Evolutionary conservation across 2,888 invertebrate species (phyloP).

Genomic region (Pogonocherus hispidulus): DNA sequence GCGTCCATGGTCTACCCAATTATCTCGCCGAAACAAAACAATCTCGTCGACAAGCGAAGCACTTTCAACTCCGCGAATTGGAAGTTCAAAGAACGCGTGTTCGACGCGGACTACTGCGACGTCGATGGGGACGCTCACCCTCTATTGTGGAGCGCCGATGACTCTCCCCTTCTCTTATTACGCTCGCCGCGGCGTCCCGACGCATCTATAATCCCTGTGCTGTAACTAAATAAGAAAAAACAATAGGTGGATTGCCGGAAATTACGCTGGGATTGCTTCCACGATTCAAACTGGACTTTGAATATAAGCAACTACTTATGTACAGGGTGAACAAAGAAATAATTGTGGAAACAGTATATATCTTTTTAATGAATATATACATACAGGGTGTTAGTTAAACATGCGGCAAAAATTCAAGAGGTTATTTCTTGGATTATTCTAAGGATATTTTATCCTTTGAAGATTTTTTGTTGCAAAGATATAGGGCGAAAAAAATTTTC

Average conservation of each 20-base stretch:
- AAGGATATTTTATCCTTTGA: too few relatives aligned
- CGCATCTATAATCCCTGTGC: slow-evolving; percentile 34
- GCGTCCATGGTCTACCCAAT: not conserved
- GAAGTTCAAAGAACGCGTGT: slow-evolving; percentile 54
- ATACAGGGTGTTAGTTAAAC: too few relatives aligned
- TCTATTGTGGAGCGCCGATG: slow-evolving; percentile 39
- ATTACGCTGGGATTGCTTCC: slow-evolving; percentile 16
- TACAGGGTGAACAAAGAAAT: too few relatives aligned
- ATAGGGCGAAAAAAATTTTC: too few relatives aligned
- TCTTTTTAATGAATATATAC: too few relatives aligned
- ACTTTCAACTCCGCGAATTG: slow-evolving; percentile 28
- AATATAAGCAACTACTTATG: too few relatives aligned
- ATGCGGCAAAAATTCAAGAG: too few relatives aligned
- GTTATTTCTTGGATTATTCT: too few relatives aligned
- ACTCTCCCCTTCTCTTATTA: slow-evolving; percentile 35
- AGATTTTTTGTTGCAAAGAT: too few relatives aligned
- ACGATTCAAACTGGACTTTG: too few relatives aligned
- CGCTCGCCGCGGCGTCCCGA: slow-evolving; percentile 34
- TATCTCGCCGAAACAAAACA: slow-evolving; percentile 28
- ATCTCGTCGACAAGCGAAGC: slow-evolving; percentile 28
- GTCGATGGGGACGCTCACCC: slow-evolving; percentile 51
- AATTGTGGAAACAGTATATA: too few relatives aligned
- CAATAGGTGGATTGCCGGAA: slow-evolving; percentile 27
- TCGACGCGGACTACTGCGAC: slow-evolving; percentile 53
- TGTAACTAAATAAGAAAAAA: slow-evolving; percentile 34